Base-by-base conservation (phyloP, 2,888 invertebrate genomes). In the Epirrhoe tristata region DNA sequence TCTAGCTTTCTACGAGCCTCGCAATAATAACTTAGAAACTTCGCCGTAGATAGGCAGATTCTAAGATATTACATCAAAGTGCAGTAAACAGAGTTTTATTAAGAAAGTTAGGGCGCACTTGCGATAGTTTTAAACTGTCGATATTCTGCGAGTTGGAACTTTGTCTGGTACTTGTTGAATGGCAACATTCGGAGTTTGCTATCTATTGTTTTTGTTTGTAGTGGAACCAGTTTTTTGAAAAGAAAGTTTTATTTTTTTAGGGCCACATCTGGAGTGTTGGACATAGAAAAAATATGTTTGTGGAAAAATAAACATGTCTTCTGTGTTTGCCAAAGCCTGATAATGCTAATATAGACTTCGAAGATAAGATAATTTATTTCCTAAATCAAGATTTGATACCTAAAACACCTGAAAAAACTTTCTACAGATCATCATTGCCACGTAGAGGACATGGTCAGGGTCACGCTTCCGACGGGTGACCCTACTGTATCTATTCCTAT, bases 81-180 rank as follows among this genome's bases (percentile, higher is more conserved):
- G 56, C 62, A 63, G 70, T 69, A 71, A 73, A 70, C 71, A 71
- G 63, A 66, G 70, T 73, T 72, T 75, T 73, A 75, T 74, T 75
- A 78, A 74, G 67, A 75, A 76, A 76, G 73, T 75, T 76, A 66
- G 55, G 62, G 17, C 58, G 66, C 57, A 66, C 73, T 75, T 74
- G 73, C 73, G 69, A 78, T 79, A 78, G 78, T 80, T 79, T 77
- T 76, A 78, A 78, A 77, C 77, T 76, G 77, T 69, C 74, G 75
- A 75, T 76, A 74, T 74, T 75, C 71, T 52, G 61, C 58, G 60
- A 72, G 55, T 70, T 66, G 17, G 34, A 52, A 69, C 58, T 63
- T 61, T 34, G 59, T 50, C 70, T 53, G 57, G 57, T 39, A 63
- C 67, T 72, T 67, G 70, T 59, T 57, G 58, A 68, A 54, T 43